phyloP scores from a whole-genome alignment of 2,888 invertebrate species.

The Tetragonula carbonaria region DNA sequence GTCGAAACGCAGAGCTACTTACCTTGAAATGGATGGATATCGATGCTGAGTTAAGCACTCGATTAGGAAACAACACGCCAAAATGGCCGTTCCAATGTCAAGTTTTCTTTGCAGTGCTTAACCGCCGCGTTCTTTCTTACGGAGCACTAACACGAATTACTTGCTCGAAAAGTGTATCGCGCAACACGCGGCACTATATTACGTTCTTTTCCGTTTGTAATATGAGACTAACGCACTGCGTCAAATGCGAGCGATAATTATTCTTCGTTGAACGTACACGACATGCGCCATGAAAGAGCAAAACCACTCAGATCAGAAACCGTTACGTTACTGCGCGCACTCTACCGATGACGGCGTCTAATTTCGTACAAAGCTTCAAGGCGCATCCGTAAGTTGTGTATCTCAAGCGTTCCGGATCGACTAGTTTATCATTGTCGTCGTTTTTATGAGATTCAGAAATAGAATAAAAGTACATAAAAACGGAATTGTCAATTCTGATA shows the following conservation, averaged over 20 bases:
- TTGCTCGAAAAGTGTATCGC: slow-evolving; percentile 63
- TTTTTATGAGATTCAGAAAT: not conserved
- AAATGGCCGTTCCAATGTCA: slow-evolving; percentile 85
- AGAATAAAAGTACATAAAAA: not conserved
- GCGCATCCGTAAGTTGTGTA: slow-evolving; percentile 10
- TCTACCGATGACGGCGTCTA: slow-evolving; percentile 26
- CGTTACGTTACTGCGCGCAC: slow-evolving; percentile 55
- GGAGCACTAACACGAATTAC: slow-evolving; percentile 56
- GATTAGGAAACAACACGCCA: slow-evolving; percentile 81
- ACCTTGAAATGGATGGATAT: slow-evolving; percentile 81
- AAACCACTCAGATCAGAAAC: slow-evolving; percentile 71
- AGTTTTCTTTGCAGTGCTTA: slow-evolving; percentile 74
- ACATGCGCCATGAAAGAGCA: slow-evolving; percentile 76
- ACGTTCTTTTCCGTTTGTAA: slow-evolving; percentile 68
- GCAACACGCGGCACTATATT: slow-evolving; percentile 65
- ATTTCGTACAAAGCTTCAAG: slow-evolving; percentile 24
- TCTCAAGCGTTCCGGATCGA: not conserved
- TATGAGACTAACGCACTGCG: slow-evolving; percentile 80
- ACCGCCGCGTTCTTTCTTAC: slow-evolving; percentile 61
- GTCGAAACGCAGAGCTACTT: slow-evolving; percentile 60
- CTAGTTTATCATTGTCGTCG: not conserved
- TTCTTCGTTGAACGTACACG: slow-evolving; percentile 75
- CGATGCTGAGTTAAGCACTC: slow-evolving; percentile 80
- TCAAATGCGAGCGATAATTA: slow-evolving; percentile 77
- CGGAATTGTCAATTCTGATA: no score